Conservation (phyloP, 2,113 vertebrate genomes). For the Sinocyclocheilus rhinocerous region DNA sequence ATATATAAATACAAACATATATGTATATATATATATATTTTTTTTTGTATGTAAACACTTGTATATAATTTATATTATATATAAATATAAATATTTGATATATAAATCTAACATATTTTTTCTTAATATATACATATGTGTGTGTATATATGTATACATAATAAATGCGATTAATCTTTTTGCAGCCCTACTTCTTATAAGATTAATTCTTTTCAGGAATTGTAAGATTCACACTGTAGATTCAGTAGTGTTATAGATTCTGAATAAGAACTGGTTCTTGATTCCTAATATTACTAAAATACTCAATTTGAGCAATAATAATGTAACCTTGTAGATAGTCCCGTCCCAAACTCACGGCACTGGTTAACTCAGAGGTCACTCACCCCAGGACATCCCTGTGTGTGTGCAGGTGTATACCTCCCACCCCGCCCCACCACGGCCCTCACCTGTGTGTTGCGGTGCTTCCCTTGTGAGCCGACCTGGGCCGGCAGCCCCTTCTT, state of each 20-base stretch:
- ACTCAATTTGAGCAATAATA: neutral
- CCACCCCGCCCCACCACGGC: slow-evolving; percentile 94
- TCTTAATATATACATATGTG: too few species aligned
- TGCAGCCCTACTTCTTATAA: neutral
- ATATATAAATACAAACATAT: too few species aligned
- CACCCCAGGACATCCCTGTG: neutral
- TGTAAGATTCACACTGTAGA: neutral
- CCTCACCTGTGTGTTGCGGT: slow-evolving; percentile 99
- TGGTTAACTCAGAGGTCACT: neutral
- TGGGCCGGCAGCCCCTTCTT: slow-evolving; percentile 93
- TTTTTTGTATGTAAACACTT: too few species aligned
- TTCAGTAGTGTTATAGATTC: neutral
- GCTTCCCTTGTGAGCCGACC: slow-evolving; percentile 97
- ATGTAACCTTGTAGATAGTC: neutral
- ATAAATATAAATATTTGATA: too few species aligned
- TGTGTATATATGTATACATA: too few species aligned
- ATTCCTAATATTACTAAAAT: neutral
- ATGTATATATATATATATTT: too few species aligned
- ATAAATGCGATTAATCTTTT: too few species aligned
- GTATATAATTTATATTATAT: too few species aligned
- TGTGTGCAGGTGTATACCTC: slow-evolving; percentile 84
- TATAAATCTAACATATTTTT: too few species aligned
- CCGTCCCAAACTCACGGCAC: neutral
- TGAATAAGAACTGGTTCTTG: neutral
- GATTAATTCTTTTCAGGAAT: neutral